Base-by-base conservation (phyloP, 2,888 invertebrate species). In the Malthinus flaveolus region DNA sequence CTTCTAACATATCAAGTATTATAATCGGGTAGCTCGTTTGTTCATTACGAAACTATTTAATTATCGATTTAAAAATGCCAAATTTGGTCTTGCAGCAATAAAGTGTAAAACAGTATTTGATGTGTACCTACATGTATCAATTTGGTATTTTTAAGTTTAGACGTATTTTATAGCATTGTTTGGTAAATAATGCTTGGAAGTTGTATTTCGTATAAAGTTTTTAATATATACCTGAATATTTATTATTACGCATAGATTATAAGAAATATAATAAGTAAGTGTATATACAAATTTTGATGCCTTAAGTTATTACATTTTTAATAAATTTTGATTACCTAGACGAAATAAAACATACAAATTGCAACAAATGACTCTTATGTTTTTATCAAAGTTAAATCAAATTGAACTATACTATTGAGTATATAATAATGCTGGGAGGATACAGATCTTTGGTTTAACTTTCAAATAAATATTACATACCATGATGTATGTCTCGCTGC, bases 251-350 rank as follows among this genome's bases (percentile, higher is more conserved):
- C 23, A 46, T 32, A 13, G 32, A 49, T 11, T 49, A n/a, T n/a
- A 13, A n/a, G 13, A 46, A 7, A 8, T 8, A n/a, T 10, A 23
- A 23, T 23, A 23, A 23, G 23, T 23, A 23, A 23, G 23, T 32
- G 39, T 10, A 33, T 48, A 31, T 23, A 45, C 44, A 37, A 8
- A 52, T 45, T 33, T 44, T 32, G 61, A 63, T 70, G 71, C 71
- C 71, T 72, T 73, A 72, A 73, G 69, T 73, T 73, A 72, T 72
- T 55, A 69, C 67, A 72, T 67, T 67, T 68, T 67, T 73, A 73
- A 74, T 75, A 73, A 73, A 73, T 73, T n/a, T n/a, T 23, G 23
- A 23, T 23, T 23, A 23, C 23, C 5, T 23, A 23, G 23, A 23
- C 23, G 5, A 68, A 66, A 68, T 65, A 64, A 70, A 53, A 49